Conservation (phyloP, 2,888 invertebrate species). For the Lomographa bimaculata region DNA sequence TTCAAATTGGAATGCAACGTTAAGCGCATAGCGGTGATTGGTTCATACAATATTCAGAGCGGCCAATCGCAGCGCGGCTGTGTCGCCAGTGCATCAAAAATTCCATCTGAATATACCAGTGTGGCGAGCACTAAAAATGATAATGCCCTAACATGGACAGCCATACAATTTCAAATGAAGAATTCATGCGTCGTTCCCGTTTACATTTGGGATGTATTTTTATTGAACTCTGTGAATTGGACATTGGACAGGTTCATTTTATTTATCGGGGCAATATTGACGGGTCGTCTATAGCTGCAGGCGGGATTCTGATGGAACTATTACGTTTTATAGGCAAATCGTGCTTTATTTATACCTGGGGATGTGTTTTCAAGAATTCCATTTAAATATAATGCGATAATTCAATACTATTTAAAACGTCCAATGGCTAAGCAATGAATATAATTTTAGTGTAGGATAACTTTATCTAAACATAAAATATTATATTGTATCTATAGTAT, state of each 20-base stretch:
- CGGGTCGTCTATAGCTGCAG: slow-evolving; percentile 38
- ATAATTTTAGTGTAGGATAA: too few relatives aligned
- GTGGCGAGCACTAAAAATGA: slow-evolving; percentile 84
- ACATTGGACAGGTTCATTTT: slow-evolving; percentile 63
- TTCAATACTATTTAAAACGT: too few relatives aligned
- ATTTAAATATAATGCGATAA: too few relatives aligned
- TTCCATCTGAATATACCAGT: slow-evolving; percentile 83
- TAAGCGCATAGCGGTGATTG: slow-evolving; percentile 79
- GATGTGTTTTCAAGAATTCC: too few relatives aligned
- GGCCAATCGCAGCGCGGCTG: slow-evolving; percentile 77
- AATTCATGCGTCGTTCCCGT: slow-evolving; percentile 75
- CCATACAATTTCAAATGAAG: slow-evolving; percentile 82
- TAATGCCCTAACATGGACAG: slow-evolving; percentile 80
- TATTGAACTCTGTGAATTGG: slow-evolving; percentile 72
- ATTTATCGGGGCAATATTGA: slow-evolving; percentile 58
- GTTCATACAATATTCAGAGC: slow-evolving; percentile 82
- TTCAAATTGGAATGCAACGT: slow-evolving; percentile 82
- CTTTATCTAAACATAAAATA: too few relatives aligned
- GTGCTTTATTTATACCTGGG: slow-evolving; percentile 20
- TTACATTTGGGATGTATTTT: slow-evolving; percentile 77
- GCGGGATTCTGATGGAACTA: slow-evolving; percentile 44
- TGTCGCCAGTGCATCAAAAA: slow-evolving; percentile 84
- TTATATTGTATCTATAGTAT: too few relatives aligned
- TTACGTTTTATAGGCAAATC: slow-evolving; percentile 32
- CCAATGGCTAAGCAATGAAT: too few relatives aligned